Percentiles rank a stretch among this genome's conserved stretches.
Conservation (phyloP, 2,797 vertebrate genomes). For the Hylomyscus alleni region DNA sequence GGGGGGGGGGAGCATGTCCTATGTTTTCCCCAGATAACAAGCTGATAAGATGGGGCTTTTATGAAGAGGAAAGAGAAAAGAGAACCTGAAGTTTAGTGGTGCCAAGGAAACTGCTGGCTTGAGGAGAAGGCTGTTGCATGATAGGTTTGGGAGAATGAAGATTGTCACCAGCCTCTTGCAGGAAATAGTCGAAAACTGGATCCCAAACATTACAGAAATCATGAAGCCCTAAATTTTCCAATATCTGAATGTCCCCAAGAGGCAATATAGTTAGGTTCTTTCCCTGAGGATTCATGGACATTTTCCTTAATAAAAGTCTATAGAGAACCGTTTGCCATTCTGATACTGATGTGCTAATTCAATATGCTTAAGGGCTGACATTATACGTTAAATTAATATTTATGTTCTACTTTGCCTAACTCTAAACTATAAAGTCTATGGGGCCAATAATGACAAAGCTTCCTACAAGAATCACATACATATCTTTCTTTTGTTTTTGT, state of each 20-base stretch:
- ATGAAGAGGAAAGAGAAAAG: slow-evolving; percentile 74
- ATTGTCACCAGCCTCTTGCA: slow-evolving; percentile 14
- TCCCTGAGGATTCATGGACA: not conserved
- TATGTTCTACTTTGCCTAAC: slow-evolving; percentile 46
- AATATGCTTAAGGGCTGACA: slow-evolving; percentile 55
- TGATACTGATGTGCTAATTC: slow-evolving; percentile 46
- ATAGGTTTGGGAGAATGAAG: slow-evolving; percentile 15
- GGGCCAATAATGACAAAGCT: slow-evolving; percentile 63
- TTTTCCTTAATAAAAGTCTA: slow-evolving; percentile 2
- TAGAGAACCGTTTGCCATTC: slow-evolving; percentile 40
- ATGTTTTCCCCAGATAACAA: slow-evolving; percentile 39
- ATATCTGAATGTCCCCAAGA: not conserved
- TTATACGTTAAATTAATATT: slow-evolving; percentile 71
- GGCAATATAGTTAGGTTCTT: not conserved
- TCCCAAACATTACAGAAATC: slow-evolving; percentile 18
- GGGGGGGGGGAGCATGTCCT: not conserved
- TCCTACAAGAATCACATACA: not conserved
- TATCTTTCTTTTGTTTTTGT: not conserved
- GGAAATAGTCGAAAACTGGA: slow-evolving; percentile 54
- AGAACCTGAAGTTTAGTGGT: slow-evolving; percentile 22
- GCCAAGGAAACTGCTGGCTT: slow-evolving; percentile 43
- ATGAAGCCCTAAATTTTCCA: slow-evolving; percentile 36
- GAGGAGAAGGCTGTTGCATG: not conserved
- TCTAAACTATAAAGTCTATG: slow-evolving; percentile 63
- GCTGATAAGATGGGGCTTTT: slow-evolving; percentile 39